Conservation (phyloP, 2,113 vertebrate species). For the Entomyzon cyanotis region DNA sequence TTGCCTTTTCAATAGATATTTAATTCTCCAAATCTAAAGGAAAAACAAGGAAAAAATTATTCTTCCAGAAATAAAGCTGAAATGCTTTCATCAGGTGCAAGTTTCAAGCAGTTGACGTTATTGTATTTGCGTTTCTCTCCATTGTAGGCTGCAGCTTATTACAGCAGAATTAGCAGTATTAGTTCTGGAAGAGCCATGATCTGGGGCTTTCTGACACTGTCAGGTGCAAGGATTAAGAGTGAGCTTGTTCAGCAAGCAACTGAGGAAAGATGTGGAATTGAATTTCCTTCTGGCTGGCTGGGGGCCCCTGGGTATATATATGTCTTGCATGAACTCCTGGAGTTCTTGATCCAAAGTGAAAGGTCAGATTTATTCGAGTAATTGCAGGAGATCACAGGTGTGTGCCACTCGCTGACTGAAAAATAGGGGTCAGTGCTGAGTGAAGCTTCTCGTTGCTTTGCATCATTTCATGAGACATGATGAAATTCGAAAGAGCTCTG, state of each 20-base stretch:
- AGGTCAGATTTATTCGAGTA: neutral
- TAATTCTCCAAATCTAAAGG: neutral
- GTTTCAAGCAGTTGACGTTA: neutral
- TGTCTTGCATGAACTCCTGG: accelerated
- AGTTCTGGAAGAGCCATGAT: neutral
- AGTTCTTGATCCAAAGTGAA: neutral
- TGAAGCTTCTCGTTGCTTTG: neutral
- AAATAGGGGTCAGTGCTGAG: neutral
- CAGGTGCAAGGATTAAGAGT: neutral
- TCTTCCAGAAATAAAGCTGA: neutral
- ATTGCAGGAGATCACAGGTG: neutral
- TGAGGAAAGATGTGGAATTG: neutral
- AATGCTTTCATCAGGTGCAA: neutral
- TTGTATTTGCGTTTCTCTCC: neutral
- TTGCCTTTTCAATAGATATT: neutral
- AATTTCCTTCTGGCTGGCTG: neutral
- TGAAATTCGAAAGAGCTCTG: neutral
- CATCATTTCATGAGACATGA: neutral
- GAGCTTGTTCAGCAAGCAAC: neutral
- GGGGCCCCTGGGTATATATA: neutral
- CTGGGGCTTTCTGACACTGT: neutral
- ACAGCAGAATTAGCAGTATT: neutral
- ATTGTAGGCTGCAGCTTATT: neutral
- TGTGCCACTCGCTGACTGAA: neutral
- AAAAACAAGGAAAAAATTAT: neutral